Evolutionary conservation across 1,140 invertebrate species (phyloP).

Genomic region (Drosophila fuyamai): DNA sequence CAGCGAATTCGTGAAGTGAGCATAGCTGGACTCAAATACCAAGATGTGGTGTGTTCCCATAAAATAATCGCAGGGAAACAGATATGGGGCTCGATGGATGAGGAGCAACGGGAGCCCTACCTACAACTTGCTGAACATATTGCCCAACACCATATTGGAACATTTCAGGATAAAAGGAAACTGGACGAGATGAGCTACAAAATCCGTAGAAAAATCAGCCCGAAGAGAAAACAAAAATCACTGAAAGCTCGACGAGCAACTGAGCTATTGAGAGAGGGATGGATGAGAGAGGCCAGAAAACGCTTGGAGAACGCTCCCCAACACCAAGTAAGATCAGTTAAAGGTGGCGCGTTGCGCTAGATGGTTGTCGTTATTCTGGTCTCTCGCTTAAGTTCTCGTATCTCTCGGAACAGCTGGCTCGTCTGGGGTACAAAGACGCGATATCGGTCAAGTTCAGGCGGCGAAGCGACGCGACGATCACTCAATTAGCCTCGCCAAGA

Average conservation of each 20-base stretch:
- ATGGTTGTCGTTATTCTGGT: constrained; percentile 47
- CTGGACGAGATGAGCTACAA: constrained; percentile 6
- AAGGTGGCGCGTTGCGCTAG: constrained; percentile 65
- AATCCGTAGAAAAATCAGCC: not conserved
- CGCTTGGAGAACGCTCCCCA: constrained; percentile 31
- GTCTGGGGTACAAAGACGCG: constrained; percentile 25
- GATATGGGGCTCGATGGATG: constrained; percentile 2
- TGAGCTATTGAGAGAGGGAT: constrained; percentile 1
- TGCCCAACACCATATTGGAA: not conserved
- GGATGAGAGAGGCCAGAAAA: constrained; percentile 13
- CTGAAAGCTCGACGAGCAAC: constrained; percentile 7
- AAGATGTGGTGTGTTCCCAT: not conserved
- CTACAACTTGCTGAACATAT: constrained; percentile 7
- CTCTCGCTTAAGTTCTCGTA: constrained; percentile 7
- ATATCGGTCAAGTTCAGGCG: constrained; percentile 79
- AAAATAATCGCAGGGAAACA: not conserved
- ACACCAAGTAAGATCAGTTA: constrained; percentile 45
- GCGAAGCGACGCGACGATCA: constrained; percentile 10
- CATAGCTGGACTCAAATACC: constrained; percentile 15
- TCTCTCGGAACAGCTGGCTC: constrained; percentile 33
- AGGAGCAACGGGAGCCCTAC: constrained; percentile 5
- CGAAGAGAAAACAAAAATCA: not conserved
- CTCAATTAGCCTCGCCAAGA: constrained; percentile 30
- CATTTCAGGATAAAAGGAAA: constrained; percentile 8
- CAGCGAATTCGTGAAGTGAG: not conserved